These are phyloP conservation scores for Callocephalon fimbriatum DNA, from an alignment of 2,113 vertebrate genomes.

Conservation along the genomic window DNA sequence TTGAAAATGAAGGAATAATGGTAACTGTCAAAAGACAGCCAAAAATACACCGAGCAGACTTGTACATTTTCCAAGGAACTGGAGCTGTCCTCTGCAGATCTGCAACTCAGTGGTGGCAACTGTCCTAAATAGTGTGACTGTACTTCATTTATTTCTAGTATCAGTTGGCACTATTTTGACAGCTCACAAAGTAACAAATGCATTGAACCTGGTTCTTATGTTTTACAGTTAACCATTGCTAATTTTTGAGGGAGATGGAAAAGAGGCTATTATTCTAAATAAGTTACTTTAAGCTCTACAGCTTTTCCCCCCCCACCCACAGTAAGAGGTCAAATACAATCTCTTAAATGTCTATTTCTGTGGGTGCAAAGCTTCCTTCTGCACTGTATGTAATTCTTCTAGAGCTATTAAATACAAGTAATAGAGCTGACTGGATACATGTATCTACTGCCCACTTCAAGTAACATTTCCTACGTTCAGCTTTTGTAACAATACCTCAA, in stretches of 20 bases:
- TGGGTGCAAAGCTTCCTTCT: neutral
- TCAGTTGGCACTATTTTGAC: neutral
- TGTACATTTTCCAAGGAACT: neutral
- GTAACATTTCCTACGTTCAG: neutral
- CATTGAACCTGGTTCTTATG: neutral
- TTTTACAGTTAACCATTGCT: neutral
- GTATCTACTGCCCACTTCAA: neutral
- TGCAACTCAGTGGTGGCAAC: neutral
- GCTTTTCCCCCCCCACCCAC: neutral
- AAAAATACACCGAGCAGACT: neutral
- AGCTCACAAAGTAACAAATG: neutral
- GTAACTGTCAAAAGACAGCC: neutral
- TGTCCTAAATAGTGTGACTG: neutral
- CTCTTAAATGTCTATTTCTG: neutral
- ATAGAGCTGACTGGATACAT: neutral
- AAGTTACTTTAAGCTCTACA: neutral
- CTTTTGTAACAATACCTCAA: neutral
- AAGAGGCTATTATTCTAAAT: neutral
- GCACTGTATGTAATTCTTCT: neutral
- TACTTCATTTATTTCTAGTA: neutral
- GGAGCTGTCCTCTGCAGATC: neutral
- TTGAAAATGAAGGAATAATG: constrained; percentile 35
- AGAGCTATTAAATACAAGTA: neutral
- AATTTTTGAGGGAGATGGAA: neutral
- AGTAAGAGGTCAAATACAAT: neutral